Percentiles rank a stretch among this genome's conserved stretches.
These are phyloP conservation scores for Corydoras maculifer DNA, from an alignment of 2,113 vertebrate genomes.

Conservation along the genomic window DNA sequence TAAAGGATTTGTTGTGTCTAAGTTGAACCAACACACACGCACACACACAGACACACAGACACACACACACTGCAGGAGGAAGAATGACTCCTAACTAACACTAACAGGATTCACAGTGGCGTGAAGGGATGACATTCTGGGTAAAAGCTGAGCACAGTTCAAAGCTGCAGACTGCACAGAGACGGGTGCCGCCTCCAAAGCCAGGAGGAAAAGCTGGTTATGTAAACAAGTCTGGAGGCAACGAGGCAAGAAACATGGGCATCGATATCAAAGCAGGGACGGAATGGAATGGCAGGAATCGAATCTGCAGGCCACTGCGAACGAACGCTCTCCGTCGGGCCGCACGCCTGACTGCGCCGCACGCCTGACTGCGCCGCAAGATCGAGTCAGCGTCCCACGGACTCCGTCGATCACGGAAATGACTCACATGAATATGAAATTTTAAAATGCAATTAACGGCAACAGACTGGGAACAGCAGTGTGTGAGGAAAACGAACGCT, in stretches of 20 bases:
- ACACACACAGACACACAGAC: too few relatives aligned
- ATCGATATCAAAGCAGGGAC: neutral
- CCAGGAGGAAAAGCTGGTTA: neutral
- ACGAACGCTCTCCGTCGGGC: neutral
- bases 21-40: too few relatives aligned
- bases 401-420: neutral
- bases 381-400: neutral
- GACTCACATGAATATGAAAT: neutral
- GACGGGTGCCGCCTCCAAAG: neutral
- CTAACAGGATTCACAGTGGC: too few relatives aligned
- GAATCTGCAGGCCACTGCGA: too few relatives aligned
- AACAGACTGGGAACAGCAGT: neutral
- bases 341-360: neutral
- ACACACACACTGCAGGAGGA: too few relatives aligned
- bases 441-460: slow-evolving; percentile 6
- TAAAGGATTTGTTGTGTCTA: too few relatives aligned
- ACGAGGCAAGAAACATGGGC: neutral
- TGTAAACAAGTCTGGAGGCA: slow-evolving; percentile 3
- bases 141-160: neutral
- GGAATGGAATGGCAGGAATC: neutral
- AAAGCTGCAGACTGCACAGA: neutral
- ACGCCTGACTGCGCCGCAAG: neutral
- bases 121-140: neutral
- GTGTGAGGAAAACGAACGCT: neutral
- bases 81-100: too few relatives aligned